Evolutionary conservation across 2,888 invertebrate genomes (phyloP), one percentile per base, ranked within the genome.

Genomic region (Corythucha ciliata): DNA sequence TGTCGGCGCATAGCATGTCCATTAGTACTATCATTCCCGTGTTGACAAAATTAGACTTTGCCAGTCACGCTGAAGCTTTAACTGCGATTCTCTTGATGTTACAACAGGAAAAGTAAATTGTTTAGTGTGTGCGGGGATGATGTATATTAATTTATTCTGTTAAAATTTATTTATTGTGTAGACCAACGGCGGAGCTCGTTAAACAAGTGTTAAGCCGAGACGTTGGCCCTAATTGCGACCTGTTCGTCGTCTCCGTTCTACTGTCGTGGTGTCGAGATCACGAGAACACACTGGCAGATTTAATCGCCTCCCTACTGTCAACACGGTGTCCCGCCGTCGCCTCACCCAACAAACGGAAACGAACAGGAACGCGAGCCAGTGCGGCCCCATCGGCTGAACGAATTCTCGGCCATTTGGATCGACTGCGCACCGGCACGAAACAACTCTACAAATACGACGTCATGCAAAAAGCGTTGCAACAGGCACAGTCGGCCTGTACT

Each of bases 181-280:
- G 79, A 65, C 93, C 93, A 18, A 84, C 85, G 18, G 79, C 83
- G 57, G 91, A 91, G 64, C 76, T 92, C 59, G 72, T 96, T 59
- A 78, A 87, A 63, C 83, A 87, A 60, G 74, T 94, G 62, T 79
- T 94, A 63, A 81, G 82, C 59, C 76, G 87, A 57, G 76, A 80
- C 61, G 74, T 80, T 7, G 80, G 81, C 64, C 78, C 76, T 44
- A 72, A 74, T 34, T 80, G 83, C 53, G 94, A 94, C 69, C 78
- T 82, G 56, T 92, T 96, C 71, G 86, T 93, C 12, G 85, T 90
- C 37, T 89, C 94, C 3, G 81, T 90, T 32, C 72, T 97, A 59
- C 85, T 91, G 64, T 88, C 86, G 70, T 97, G 92, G 96, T 92
- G 89, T 69, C 84, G 89, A 63, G 87, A 90, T 63, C 82, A 83